A percentile compares a stretch with the other conserved stretches of the same genome.
Conservation (phyloP, 2,797 vertebrate species). For the Eulemur albifrons region DNA sequence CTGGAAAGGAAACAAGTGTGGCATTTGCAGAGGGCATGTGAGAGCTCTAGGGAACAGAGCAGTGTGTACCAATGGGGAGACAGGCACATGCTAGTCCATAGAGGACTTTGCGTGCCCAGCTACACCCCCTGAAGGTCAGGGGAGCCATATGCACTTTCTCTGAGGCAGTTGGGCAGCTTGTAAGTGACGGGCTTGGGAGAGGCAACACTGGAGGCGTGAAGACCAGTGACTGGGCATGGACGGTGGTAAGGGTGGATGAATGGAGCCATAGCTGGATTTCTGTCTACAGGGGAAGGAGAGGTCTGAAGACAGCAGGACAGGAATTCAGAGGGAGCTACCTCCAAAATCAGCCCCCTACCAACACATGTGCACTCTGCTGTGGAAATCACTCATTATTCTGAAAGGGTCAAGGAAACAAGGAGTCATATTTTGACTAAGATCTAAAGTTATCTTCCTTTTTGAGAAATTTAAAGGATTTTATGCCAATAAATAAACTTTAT, state of each 20-base stretch:
- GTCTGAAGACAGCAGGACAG: not conserved
- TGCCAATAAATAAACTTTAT: rapidly evolving
- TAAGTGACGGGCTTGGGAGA: not conserved
- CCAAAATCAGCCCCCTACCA: not conserved
- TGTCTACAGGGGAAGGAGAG: not conserved
- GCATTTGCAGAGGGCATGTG: not conserved
- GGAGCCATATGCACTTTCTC: not conserved
- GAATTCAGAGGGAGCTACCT: not conserved
- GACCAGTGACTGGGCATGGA: too few species aligned
- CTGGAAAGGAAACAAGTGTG: not conserved
- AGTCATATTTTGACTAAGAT: not conserved
- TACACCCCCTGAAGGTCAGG: not conserved
- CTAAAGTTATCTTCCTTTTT: not conserved
- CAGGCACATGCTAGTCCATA: not conserved
- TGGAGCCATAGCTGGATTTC: not conserved
- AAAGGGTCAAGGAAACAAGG: not conserved
- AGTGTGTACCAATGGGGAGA: rapidly evolving
- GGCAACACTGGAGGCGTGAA: not conserved
- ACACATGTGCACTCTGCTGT: not conserved
- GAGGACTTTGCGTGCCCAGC: not conserved
- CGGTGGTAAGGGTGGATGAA: not conserved
- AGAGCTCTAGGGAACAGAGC: not conserved
- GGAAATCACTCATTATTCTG: not conserved
- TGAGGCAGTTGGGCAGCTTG: rapidly evolving
- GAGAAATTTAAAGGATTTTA: not conserved